Conservation (phyloP, 2,888 invertebrate genomes). For the Ramazzottius varieornatus region DNA sequence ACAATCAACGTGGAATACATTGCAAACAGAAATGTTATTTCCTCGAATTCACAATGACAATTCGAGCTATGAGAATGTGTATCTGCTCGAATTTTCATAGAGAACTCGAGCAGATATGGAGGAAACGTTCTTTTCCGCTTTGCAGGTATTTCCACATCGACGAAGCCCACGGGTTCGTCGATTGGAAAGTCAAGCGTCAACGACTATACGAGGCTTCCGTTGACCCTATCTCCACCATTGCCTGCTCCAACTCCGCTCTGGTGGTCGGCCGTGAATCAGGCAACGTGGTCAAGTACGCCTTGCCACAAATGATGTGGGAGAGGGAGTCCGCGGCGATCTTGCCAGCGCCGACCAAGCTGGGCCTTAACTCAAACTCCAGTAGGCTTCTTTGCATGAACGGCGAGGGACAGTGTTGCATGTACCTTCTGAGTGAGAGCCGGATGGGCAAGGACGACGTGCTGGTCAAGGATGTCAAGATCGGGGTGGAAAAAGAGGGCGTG, state of each 20-base stretch:
- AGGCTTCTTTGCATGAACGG: background rate
- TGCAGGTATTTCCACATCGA: slow-evolving; percentile 1
- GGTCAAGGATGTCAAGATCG: background rate
- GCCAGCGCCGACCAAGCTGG: background rate
- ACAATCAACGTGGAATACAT: no score
- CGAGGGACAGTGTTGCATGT: background rate
- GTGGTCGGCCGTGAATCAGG: background rate
- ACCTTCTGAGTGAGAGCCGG: background rate
- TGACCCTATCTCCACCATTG: background rate
- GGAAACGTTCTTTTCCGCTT: no score
- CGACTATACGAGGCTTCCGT: background rate
- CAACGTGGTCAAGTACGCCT: background rate
- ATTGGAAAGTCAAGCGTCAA: background rate
- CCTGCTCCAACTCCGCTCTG: background rate
- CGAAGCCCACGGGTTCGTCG: background rate
- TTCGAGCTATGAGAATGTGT: no score
- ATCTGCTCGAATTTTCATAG: no score
- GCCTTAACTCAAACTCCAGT: background rate
- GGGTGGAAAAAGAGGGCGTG: background rate
- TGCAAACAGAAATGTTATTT: no score
- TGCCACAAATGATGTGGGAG: background rate
- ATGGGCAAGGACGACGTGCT: background rate
- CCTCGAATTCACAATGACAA: no score
- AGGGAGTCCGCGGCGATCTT: background rate
- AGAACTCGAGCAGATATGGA: no score